These are phyloP conservation scores for Denticeps clupeoides DNA, from an alignment of 2,797 vertebrate species.

Conservation along the genomic window DNA sequence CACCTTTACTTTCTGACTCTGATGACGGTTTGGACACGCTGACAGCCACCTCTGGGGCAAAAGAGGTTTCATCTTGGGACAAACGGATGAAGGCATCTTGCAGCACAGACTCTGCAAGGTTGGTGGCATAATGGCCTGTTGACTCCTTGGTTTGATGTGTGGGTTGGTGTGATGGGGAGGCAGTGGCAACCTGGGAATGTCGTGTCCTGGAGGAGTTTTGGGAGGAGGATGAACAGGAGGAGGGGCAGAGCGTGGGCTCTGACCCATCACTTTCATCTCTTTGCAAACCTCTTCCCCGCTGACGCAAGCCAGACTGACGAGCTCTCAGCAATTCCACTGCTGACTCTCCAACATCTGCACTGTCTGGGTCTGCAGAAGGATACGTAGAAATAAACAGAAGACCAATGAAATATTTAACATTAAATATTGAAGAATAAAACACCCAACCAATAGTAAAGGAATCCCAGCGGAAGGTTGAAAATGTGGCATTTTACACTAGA, in stretches of 20 bases:
- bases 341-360: slow-evolving; percentile 44
- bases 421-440: too few species aligned
- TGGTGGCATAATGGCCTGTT: slow-evolving; percentile 82
- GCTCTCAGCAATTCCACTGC: slow-evolving; percentile 46
- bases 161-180: slow-evolving; percentile 16
- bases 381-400: slow-evolving; percentile 23
- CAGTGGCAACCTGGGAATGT: not conserved
- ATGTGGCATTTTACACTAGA: too few species aligned
- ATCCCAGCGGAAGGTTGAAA: slow-evolving; percentile 31
- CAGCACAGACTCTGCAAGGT: slow-evolving; percentile 86
- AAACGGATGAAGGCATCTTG: slow-evolving; percentile 92
- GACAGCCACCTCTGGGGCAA: slow-evolving; percentile 64
- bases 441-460: too few species aligned
- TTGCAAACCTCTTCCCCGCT: slow-evolving; percentile 45
- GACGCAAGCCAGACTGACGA: slow-evolving; percentile 46
- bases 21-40: slow-evolving; percentile 51
- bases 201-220: slow-evolving; percentile 30
- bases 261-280: slow-evolving; percentile 41
- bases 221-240: slow-evolving; percentile 24
- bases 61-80: slow-evolving; percentile 73
- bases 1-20: slow-evolving; percentile 39
- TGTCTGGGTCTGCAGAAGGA: slow-evolving; percentile 64
- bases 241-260: slow-evolving; percentile 33
- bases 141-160: slow-evolving; percentile 51
- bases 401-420: slow-evolving; percentile 4